These are phyloP conservation scores for Loxodonta africana DNA, from an alignment of 2,113 vertebrate genomes.

Conservation along the genomic window DNA sequence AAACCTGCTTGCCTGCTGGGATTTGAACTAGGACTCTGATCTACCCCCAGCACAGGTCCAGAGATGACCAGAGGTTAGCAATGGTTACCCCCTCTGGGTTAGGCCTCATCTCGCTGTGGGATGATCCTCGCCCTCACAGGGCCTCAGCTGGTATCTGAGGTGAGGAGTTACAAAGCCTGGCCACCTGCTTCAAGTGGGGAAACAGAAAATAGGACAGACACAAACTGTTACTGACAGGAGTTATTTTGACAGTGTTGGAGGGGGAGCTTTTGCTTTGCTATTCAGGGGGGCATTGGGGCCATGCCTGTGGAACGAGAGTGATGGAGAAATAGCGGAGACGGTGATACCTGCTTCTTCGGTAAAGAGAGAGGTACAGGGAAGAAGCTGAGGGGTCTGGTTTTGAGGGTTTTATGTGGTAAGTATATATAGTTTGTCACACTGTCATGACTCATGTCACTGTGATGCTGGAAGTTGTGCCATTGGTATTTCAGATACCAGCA, in stretches of 20 bases:
- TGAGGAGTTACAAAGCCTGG: not conserved
- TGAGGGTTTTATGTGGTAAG: not conserved
- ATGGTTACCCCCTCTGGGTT: not conserved
- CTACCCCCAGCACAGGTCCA: not conserved
- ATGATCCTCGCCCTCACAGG: not conserved
- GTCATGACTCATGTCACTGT: too few species aligned
- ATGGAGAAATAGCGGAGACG: not conserved
- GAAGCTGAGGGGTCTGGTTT: not conserved
- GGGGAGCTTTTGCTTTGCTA: not conserved
- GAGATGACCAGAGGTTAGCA: not conserved
- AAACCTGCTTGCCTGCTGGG: not conserved
- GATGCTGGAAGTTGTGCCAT: not conserved
- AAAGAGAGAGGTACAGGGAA: too few species aligned
- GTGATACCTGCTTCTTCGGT: accelerated
- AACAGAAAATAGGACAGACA: accelerated
- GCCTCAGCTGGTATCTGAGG: not conserved
- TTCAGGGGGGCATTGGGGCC: too few species aligned
- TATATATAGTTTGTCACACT: not conserved
- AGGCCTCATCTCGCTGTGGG: not conserved
- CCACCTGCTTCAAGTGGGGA: not conserved
- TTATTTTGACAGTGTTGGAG: not conserved
- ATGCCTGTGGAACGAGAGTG: not conserved
- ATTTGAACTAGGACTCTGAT: not conserved
- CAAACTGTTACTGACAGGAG: not conserved
- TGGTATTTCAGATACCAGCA: not conserved